Evolutionary conservation across 2,797 vertebrate species (phyloP), one percentile per base, ranked within the genome.

Genomic region (Xenops minutus): DNA sequence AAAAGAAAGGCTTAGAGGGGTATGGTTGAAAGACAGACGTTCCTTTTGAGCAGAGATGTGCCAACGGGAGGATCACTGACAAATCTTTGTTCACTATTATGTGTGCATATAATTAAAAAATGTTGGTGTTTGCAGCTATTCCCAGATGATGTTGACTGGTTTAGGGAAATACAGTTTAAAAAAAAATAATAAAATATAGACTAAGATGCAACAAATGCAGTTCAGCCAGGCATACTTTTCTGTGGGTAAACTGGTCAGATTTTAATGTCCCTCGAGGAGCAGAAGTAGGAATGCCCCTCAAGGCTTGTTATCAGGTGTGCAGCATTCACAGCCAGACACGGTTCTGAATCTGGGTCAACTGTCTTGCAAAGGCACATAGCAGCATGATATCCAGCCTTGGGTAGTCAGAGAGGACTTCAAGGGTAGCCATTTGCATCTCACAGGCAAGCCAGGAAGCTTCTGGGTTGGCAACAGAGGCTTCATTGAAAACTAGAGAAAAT

Each of bases 1-100:
- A 96, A 97, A 97, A 96, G 94, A 93, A 96, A 96, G 86, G 91
- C 89, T 96, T 96, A 96, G 90, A 96, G 86, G 88, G 85, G 48
- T 94, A 95, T 89, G 95, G 94, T 96, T 94, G 85, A 95, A 95
- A 96, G 93, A 94, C 92, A 97, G 86, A 54, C 72, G 5, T 91
- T 92, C 77, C 96, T 95, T 95, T 95, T 95, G 88, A 91, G 95
- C 72, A 80, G 59, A 86, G 77, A 97, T 96, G 78, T 94, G 90
- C 92, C 85, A 96, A 94, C 0, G n/a, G 80, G 94, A 94, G 61
- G 91, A 96, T 92, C 86, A 82, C 84, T 96, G 67, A 94, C 94
- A 92, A 95, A 96, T 91, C 96, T 95, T 96, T 95, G 85, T 95
- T 96, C 94, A 68, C 83, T 77, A 54, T 82, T 94, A 77, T 68